phyloP scores from a whole-genome alignment of 2,888 invertebrate genomes.

The Octodonta nipae region DNA sequence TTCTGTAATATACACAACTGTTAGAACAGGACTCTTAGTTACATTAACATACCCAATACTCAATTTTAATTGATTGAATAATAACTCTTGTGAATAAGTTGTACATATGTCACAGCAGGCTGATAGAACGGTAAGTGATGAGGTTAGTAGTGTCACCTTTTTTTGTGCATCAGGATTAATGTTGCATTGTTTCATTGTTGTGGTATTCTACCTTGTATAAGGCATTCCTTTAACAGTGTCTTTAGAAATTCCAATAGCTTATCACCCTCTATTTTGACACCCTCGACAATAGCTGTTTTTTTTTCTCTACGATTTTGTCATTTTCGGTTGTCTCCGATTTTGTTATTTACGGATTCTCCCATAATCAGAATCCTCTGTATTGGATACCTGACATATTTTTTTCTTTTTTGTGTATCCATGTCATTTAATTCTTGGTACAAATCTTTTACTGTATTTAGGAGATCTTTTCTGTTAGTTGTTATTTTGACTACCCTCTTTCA shows the following conservation, averaged over 20 bases:
- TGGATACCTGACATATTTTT: no score
- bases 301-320: not conserved
- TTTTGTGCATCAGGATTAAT: conserved; percentile 1
- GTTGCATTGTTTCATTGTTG: no score
- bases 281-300: not conserved
- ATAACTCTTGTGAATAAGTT: not conserved
- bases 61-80: no score
- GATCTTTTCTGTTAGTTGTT: not conserved
- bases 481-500: not conserved
- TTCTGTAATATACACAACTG: no score
- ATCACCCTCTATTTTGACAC: not conserved
- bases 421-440: not conserved
- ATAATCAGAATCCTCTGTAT: no score
- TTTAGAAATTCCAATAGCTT: no score
- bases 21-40: no score
- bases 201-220: conserved; percentile 1
- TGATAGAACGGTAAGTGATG: conserved; percentile 1
- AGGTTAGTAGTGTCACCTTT: conserved; percentile 1
- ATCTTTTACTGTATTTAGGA: not conserved
- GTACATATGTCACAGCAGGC: not conserved
- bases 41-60: no score
- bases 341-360: not conserved
- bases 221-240: not conserved
- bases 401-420: not conserved
- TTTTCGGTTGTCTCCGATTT: not conserved